These are phyloP conservation scores for Hylia prasina DNA, from an alignment of 2,113 vertebrate genomes.

Conservation along the genomic window DNA sequence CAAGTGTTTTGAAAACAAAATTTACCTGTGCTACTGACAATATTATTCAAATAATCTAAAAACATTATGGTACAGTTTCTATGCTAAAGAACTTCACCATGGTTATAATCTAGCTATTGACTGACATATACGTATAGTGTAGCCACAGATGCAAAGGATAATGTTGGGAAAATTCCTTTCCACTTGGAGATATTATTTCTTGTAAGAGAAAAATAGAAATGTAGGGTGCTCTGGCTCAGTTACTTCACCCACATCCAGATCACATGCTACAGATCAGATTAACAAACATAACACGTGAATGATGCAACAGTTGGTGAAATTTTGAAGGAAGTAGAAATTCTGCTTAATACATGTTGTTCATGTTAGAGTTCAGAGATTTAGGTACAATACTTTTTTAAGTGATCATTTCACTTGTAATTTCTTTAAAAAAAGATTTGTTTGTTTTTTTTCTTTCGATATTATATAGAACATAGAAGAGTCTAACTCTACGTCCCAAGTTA, in stretches of 20 bases:
- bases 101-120: background rate
- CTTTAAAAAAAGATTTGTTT: background rate
- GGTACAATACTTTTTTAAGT: background rate
- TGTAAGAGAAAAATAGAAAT: too few species aligned
- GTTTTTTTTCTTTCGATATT: background rate
- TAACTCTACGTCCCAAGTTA: background rate
- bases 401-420: background rate
- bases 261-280: background rate
- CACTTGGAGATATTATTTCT: background rate
- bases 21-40: background rate
- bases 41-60: background rate
- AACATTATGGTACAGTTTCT: background rate
- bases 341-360: background rate
- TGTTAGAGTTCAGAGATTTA: background rate
- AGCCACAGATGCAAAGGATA: background rate
- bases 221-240: background rate
- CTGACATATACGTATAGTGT: background rate
- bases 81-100: background rate
- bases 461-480: background rate
- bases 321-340: background rate
- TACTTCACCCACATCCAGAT: background rate
- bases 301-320: background rate
- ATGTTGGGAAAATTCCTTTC: background rate
- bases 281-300: background rate
- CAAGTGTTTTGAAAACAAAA: background rate